phyloP scores from a whole-genome alignment of 2,797 vertebrate genomes.

The Intellagama lesueurii region DNA sequence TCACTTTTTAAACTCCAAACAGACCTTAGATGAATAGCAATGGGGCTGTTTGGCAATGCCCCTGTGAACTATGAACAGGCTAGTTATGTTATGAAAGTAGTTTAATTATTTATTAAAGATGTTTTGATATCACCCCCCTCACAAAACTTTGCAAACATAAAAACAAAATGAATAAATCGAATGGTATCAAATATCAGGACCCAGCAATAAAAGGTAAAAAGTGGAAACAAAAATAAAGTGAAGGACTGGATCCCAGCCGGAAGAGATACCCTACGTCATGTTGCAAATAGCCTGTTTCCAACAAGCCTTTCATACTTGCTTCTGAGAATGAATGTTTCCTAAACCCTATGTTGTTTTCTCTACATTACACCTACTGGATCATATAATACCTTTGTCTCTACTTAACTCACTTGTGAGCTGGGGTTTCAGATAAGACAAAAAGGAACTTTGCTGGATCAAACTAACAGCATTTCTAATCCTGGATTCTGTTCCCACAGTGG shows the following conservation, averaged over 20 bases:
- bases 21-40: background rate
- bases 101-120: background rate
- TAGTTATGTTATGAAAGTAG: background rate
- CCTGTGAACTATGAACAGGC: background rate
- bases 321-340: background rate
- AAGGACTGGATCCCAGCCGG: background rate
- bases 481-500: background rate
- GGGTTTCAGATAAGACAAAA: background rate
- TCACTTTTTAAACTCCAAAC: background rate
- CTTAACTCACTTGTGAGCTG: background rate
- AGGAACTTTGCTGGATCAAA: background rate
- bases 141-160: background rate
- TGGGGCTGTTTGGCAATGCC: background rate
- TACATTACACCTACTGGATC: background rate
- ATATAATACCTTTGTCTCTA: background rate
- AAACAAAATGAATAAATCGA: background rate
- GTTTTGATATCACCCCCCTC: background rate
- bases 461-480: background rate
- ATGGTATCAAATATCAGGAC: background rate
- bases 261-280: background rate
- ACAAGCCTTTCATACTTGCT: background rate
- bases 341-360: background rate
- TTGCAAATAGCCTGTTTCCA: background rate
- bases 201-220: background rate
- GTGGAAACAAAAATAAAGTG: background rate